A percentile compares a stretch with the other conserved stretches of the same genome.
phyloP scores from a whole-genome alignment of 1,140 invertebrate genomes.

The Listronotus bonariensis region DNA sequence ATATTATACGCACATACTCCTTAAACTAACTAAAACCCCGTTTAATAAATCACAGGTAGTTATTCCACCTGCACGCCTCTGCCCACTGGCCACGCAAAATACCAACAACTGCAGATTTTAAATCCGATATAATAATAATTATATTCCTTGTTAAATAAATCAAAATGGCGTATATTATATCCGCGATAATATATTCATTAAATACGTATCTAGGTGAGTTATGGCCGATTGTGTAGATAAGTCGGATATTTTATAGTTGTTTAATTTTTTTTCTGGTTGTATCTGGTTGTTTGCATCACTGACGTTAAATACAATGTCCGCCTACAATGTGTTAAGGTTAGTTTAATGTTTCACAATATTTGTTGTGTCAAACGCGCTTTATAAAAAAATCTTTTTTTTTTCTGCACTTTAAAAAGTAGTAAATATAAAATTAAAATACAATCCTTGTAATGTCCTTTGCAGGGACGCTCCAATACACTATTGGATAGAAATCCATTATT shows the following conservation, averaged over 20 bases:
- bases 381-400: no score
- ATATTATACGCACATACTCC: not conserved
- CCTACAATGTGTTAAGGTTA: conserved; percentile 4
- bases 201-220: conserved; percentile 37
- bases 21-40: not conserved
- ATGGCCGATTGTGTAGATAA: conserved; percentile 30
- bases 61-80: conserved; percentile 25
- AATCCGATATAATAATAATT: conserved; percentile 31
- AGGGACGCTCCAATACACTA: no score
- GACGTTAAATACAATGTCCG: not conserved
- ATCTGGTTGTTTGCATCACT: conserved; percentile 1
- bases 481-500: no score
- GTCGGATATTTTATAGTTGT: conserved; percentile 20
- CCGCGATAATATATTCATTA: conserved; percentile 38
- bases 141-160: conserved; percentile 39
- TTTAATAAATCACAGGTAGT: conserved; percentile 20
- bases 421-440: no score
- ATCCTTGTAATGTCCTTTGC: no score
- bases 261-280: conserved; percentile 12
- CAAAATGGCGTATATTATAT: conserved; percentile 37
- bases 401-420: no score
- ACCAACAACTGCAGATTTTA: conserved; percentile 33
- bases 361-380: no score
- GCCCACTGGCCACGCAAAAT: conserved; percentile 33
- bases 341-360: not conserved